Percentiles rank a stretch among this genome's conserved stretches.
These are phyloP conservation scores for Dascillus cervinus DNA, from an alignment of 2,888 invertebrate species.

Conservation along the genomic window DNA sequence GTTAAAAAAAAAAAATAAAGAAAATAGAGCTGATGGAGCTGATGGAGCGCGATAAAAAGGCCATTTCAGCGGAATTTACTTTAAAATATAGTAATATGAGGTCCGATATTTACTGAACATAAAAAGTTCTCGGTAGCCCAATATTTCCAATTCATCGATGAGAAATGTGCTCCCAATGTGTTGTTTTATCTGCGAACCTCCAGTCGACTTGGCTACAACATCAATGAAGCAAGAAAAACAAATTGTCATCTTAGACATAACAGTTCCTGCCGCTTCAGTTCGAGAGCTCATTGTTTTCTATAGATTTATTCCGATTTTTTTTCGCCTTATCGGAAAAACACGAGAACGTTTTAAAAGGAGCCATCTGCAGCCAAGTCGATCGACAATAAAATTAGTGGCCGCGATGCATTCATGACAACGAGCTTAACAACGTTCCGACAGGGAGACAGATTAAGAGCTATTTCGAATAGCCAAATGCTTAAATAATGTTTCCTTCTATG, in stretches of 20 bases:
- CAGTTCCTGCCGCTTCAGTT: neutral
- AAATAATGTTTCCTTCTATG: no score
- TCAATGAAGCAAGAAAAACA: constrained; percentile 32
- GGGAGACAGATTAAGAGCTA: no score
- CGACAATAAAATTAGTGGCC: no score
- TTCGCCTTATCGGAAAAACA: neutral
- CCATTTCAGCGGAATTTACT: neutral
- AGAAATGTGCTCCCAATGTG: constrained; percentile 3
- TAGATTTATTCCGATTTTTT: neutral
- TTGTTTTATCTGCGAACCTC: constrained; percentile 15
- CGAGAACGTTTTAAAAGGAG: neutral
- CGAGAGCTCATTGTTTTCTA: neutral
- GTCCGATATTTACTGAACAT: no score
- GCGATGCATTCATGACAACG: no score
- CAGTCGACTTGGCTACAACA: constrained; percentile 24
- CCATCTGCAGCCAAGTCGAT: no score
- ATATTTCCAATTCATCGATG: no score
- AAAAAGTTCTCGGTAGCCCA: no score
- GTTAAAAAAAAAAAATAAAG: no score
- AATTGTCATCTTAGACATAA: constrained; percentile 1
- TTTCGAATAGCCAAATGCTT: no score
- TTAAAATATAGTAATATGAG: neutral
- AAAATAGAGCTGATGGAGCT: no score
- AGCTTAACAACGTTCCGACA: no score
- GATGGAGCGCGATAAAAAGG: neutral